A percentile compares a stretch with the other conserved stretches of the same genome.
Evolutionary conservation across 1,140 invertebrate species (phyloP).

Genomic region (Micrasema minimum): DNA sequence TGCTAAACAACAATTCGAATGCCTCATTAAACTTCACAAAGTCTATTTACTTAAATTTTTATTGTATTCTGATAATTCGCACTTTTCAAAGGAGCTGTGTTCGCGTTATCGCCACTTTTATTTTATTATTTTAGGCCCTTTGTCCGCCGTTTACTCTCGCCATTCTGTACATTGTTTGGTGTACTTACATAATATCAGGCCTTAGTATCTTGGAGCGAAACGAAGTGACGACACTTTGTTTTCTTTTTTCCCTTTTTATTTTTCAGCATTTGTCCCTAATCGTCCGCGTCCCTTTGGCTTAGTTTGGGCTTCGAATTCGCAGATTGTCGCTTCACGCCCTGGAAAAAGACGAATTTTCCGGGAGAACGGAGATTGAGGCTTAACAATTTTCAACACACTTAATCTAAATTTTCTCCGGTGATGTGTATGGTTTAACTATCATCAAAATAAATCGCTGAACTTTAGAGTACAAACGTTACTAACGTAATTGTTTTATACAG

Average conservation of each 20-base stretch:
- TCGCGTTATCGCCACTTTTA: constrained; percentile 6
- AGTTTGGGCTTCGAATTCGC: constrained; percentile 1
- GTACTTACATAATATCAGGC: constrained; percentile 6
- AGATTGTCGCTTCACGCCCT: constrained; percentile 11
- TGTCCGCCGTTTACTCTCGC: constrained; percentile 22
- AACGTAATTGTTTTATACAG: no score
- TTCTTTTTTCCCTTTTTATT: constrained; percentile 18
- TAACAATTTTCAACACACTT: no score
- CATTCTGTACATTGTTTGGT: neutral
- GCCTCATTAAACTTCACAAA: no score
- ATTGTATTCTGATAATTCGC: constrained; percentile 5
- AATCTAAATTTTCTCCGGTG: no score
- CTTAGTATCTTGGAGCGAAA: constrained; percentile 20
- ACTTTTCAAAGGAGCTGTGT: constrained; percentile 12
- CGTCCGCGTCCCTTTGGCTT: constrained; percentile 28
- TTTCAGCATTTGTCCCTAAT: neutral
- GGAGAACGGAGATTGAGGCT: no score
- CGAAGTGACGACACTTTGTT: constrained; percentile 27
- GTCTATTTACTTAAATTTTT: constrained; percentile 4
- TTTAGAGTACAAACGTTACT: no score
- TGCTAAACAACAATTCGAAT: no score
- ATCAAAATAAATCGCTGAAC: no score
- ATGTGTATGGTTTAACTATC: no score
- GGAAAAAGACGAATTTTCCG: neutral
- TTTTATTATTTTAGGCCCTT: constrained; percentile 31